Percentiles rank a stretch among this genome's conserved stretches.
These are phyloP conservation scores for Prolemur simus DNA, from an alignment of 2,113 vertebrate genomes.

Conservation along the genomic window DNA sequence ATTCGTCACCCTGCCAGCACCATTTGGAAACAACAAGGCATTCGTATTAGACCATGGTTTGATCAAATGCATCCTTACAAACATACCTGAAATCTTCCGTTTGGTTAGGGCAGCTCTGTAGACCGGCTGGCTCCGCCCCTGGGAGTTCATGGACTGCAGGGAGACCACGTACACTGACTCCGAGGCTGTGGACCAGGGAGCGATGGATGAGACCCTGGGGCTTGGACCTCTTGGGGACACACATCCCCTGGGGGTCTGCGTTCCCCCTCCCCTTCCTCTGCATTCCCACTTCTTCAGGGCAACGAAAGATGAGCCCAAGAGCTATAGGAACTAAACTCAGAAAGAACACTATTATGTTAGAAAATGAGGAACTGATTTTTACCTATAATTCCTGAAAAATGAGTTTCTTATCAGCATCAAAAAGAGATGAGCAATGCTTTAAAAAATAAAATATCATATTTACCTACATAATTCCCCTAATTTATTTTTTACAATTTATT, in stretches of 20 bases:
- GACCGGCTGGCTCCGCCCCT: conserved; percentile 87
- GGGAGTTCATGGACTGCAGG: conserved; percentile 91
- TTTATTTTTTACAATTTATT: neutral
- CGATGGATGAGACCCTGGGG: neutral
- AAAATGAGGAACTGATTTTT: neutral
- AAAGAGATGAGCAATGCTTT: neutral
- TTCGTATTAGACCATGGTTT: neutral
- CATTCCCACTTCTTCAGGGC: neutral
- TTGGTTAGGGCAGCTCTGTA: conserved; percentile 89
- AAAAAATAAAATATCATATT: neutral
- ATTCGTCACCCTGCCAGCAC: neutral
- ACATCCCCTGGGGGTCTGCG: rapidly evolving
- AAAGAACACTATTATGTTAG: neutral
- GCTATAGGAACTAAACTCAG: neutral
- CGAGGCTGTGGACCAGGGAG: conserved; percentile 84
- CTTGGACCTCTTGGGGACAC: neutral
- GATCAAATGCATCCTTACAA: neutral
- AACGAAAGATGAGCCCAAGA: neutral
- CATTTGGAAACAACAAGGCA: neutral
- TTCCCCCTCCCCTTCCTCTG: rapidly evolving
- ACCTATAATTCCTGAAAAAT: neutral
- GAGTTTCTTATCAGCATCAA: neutral
- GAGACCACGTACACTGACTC: conserved; percentile 98
- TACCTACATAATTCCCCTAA: neutral
- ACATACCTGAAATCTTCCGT: conserved; percentile 90